These are phyloP conservation scores for Chanos chanos DNA, from an alignment of 2,797 vertebrate genomes.

Conservation along the genomic window DNA sequence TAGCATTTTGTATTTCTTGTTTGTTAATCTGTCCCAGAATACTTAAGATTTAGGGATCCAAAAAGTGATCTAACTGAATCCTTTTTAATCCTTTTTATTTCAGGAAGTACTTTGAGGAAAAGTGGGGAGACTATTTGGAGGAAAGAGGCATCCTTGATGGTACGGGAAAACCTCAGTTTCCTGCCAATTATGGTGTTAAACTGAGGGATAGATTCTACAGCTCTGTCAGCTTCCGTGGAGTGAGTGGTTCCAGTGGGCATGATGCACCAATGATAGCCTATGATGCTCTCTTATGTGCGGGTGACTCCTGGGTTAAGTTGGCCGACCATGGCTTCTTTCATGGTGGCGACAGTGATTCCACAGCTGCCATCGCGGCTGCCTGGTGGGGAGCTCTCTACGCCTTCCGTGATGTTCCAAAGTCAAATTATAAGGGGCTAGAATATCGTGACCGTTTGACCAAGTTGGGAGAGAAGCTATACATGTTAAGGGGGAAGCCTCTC, in stretches of 20 bases:
- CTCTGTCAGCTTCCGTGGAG: conserved; percentile 64
- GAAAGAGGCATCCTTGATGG: conserved; percentile 69
- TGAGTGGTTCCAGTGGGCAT: conserved; percentile 75
- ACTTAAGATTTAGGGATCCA: too few species aligned
- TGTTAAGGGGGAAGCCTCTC: too few species aligned
- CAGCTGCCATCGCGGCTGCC: conserved; percentile 65
- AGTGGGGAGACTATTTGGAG: conserved; percentile 70
- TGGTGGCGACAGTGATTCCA: conserved; percentile 76
- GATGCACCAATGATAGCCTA: conserved; percentile 83
- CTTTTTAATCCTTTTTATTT: background rate
- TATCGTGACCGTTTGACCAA: conserved; percentile 65
- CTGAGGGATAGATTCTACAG: conserved; percentile 72
- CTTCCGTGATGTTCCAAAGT: conserved; percentile 58
- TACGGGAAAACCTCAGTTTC: conserved; percentile 60
- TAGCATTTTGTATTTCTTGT: too few species aligned
- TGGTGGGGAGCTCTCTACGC: conserved; percentile 78
- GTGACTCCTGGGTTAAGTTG: conserved; percentile 71
- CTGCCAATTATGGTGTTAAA: conserved; percentile 56
- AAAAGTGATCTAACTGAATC: too few species aligned
- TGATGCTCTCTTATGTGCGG: conserved; percentile 69
- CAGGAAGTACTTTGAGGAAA: conserved; percentile 73
- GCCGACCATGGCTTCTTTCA: conserved; percentile 75
- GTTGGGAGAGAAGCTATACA: conserved; percentile 59
- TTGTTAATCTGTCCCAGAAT: too few species aligned
- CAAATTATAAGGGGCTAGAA: conserved; percentile 68